A percentile compares a stretch with the other conserved stretches of the same genome.
phyloP scores from a whole-genome alignment of 2,113 vertebrate genomes.

The Macaca fascicularis region T2T-MFA8v1.1 NC_088388.1:38905501-38906000 shows the following conservation, averaged over 20 bases:
- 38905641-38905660: neutral
- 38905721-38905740: neutral
- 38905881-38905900: neutral
- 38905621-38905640: neutral
- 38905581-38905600: neutral
- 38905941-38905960: neutral
- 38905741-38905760: neutral
- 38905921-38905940: neutral
- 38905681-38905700: neutral
- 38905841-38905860: neutral
- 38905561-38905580: neutral
- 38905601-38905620: neutral
- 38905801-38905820: neutral
- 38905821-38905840: neutral
- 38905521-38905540: too few species aligned
- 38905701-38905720: neutral
- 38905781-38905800: neutral
- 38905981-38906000: neutral
- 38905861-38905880: neutral
- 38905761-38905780: neutral
- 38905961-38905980: accelerated
- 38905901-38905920: neutral
- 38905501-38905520: neutral
- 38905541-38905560: neutral
- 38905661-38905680: neutral